Evolutionary conservation across 2,113 vertebrate genomes (phyloP).

Genomic region (Cepphus grylle): DNA sequence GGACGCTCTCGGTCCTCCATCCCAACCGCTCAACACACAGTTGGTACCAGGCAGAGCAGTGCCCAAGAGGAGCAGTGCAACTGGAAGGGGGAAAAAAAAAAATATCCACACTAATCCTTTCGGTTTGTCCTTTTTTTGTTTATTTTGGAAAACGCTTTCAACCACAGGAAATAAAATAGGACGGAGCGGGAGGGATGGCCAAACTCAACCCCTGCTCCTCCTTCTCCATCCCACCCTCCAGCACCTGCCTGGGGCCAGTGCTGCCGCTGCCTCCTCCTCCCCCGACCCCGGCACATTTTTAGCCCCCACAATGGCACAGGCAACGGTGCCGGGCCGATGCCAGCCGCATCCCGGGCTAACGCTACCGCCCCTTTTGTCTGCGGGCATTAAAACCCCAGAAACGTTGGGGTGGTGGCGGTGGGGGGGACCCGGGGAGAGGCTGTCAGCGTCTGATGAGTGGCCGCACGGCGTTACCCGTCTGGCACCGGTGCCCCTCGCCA

Average conservation of each 20-base stretch:
- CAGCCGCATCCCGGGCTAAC: background rate
- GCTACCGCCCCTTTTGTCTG: background rate
- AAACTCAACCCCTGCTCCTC: background rate
- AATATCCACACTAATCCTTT: background rate
- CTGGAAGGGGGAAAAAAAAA: no score
- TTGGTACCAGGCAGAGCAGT: fast-evolving
- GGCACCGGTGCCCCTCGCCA: slow-evolving; percentile 41
- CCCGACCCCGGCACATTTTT: background rate
- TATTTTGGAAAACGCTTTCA: background rate
- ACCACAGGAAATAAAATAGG: fast-evolving
- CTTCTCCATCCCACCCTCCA: background rate
- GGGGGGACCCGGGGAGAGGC: background rate
- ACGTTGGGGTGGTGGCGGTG: background rate
- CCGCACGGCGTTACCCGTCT: background rate
- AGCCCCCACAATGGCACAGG: fast-evolving
- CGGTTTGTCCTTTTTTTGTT: fast-evolving
- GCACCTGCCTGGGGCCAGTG: background rate
- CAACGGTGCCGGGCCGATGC: background rate
- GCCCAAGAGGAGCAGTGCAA: fast-evolving
- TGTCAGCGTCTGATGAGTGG: background rate
- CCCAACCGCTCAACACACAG: fast-evolving
- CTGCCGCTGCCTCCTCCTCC: background rate
- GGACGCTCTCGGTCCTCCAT: background rate
- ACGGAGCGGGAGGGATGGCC: background rate
- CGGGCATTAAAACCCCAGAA: background rate